Conservation (phyloP, 2,888 invertebrate genomes). For the Abscondita cerata region DNA sequence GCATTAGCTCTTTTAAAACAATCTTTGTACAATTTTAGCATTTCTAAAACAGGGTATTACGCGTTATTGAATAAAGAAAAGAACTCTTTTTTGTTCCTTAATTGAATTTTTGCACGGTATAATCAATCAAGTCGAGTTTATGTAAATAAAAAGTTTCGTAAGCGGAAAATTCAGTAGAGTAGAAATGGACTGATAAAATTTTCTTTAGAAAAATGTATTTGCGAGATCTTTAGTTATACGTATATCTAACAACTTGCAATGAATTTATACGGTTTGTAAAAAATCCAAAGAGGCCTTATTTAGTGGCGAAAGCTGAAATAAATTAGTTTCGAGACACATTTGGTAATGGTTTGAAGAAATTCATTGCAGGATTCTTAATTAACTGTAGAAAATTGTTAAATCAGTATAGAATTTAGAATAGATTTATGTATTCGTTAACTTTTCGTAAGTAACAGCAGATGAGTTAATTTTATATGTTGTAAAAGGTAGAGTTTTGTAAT, state of each 20-base stretch:
- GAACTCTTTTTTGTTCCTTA: background rate
- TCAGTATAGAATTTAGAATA: conserved; percentile 25
- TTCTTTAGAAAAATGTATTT: too few species aligned
- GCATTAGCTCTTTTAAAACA: background rate
- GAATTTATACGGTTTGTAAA: conserved; percentile 1
- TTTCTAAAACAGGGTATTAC: conserved; percentile 9
- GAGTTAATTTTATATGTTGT: conserved; percentile 35
- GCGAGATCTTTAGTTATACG: too few species aligned
- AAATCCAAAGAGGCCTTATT: conserved; percentile 11
- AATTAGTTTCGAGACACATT: background rate
- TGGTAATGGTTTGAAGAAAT: background rate
- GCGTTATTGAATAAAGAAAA: background rate
- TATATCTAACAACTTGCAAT: conserved; percentile 1
- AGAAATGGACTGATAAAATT: too few species aligned
- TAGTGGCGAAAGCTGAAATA: background rate
- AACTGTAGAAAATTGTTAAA: conserved; percentile 21
- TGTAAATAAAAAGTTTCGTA: too few species aligned
- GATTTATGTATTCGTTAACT: conserved; percentile 30
- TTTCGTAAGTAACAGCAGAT: conserved; percentile 22
- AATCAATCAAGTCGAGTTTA: too few species aligned
- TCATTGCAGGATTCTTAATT: conserved; percentile 20
- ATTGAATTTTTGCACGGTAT: too few species aligned
- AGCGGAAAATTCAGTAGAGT: too few species aligned
- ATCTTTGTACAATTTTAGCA: background rate
- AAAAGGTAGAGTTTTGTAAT: conserved; percentile 25